Base-by-base conservation (phyloP, 2,888 invertebrate species). In the Balanococcus diminutus region DNA sequence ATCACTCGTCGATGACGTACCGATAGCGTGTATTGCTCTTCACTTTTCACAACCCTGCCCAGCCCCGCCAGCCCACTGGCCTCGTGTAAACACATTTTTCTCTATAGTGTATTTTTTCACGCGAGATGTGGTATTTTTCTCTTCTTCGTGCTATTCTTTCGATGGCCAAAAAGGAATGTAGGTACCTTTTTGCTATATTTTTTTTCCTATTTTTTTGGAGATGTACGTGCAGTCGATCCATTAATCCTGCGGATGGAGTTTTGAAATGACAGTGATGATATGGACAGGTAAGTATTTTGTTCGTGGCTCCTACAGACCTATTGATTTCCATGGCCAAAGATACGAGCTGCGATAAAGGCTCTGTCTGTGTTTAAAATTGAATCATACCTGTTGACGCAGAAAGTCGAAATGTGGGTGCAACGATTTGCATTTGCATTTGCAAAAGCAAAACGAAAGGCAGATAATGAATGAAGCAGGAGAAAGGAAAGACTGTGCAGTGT, bases 1-100 rank as follows among this genome's bases (percentile, higher is more conserved):
- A 84, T 84, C 75, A 84, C 84, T 84, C 46, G 51, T 22, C 46
- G 84, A 84, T 84, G 84, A 84, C 84, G 67, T 75, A 72, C 36
- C 84, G 75, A 82, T 82, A 82, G 46, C 42, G 79, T 79, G 39
- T 81, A 42, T 42, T 81, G 82, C 82, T 42, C 51, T 82, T 82
- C 51, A 42, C 31, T 28, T 51, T 36, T 81, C 42, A 19, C 25
- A 0, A 4, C 36, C 25, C 81, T 81, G 3, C 16, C 25, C 22
- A 2, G 0, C 32, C 81, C 9, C 42, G 6, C 81, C 19, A 3
- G n/a, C 19, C 3, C 9, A 51, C 19, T 51, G 19, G 61, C 61
- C 11, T 28, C 25, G 61, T 28, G 61, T 67, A 67, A 67, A 67
- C 28, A 67, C 61, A 67, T 67, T 67, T 67, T 67, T 67, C 61